These are phyloP conservation scores for Zalophus californianus DNA, from an alignment of 2,797 vertebrate genomes.

Conservation along the genomic window DNA sequence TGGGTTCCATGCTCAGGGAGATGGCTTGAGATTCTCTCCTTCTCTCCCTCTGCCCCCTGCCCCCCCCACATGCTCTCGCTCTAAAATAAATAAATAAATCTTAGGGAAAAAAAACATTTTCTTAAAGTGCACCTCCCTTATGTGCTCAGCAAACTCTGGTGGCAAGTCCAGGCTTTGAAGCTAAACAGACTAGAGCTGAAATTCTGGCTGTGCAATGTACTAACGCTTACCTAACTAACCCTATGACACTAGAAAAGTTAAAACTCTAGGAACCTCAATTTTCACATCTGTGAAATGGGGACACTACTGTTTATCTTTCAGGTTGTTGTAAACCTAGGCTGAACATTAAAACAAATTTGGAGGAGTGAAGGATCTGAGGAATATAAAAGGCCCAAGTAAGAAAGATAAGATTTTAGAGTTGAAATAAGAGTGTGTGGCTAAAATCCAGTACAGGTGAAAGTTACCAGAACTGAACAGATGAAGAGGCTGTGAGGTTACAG, in stretches of 20 bases:
- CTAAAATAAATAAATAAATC: not conserved
- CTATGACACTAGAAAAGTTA: not conserved
- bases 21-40: not conserved
- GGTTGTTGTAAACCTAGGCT: not conserved
- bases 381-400: not conserved
- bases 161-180: not conserved
- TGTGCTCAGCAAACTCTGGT: not conserved
- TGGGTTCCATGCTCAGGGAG: not conserved
- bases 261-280: not conserved
- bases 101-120: not conserved
- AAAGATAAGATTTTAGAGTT: not conserved
- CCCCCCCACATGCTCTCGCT: not conserved
- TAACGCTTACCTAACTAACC: not conserved
- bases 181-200: not conserved
- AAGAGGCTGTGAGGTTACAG: not conserved
- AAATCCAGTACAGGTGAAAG: not conserved
- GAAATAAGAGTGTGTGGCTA: not conserved
- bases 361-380: not conserved
- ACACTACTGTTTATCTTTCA: not conserved
- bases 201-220: not conserved
- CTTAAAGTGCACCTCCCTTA: not conserved
- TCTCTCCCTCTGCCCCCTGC: not conserved
- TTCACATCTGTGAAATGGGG: conserved; percentile 9
- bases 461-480: not conserved
- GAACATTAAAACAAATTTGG: not conserved